Evolutionary conservation across 2,888 invertebrate species (phyloP).

Genomic region (Andrena fulva): DNA sequence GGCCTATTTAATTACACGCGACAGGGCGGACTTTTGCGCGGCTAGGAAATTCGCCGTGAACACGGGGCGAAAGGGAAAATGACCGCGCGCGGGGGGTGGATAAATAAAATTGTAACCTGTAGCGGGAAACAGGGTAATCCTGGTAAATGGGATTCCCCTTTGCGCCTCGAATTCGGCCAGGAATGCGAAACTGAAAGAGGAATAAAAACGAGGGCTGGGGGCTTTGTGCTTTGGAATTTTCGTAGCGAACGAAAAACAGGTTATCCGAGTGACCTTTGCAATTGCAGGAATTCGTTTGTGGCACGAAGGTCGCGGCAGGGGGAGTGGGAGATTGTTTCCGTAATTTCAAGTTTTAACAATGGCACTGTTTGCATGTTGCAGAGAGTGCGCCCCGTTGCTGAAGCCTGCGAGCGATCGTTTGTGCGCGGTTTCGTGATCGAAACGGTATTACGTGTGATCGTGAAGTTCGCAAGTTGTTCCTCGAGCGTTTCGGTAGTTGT

Average conservation of each 20-base stretch:
- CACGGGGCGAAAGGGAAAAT: background rate
- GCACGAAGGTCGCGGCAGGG: too few species aligned
- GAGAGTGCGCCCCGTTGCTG: constrained; percentile 54
- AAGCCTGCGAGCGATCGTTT: constrained; percentile 20
- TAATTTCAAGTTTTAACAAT: too few species aligned
- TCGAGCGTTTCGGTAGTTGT: constrained; percentile 45
- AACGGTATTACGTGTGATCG: constrained; percentile 39
- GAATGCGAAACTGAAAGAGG: background rate
- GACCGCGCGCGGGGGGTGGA: background rate
- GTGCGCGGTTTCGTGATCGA: constrained; percentile 48
- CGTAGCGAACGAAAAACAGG: constrained; percentile 2
- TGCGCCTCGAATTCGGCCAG: background rate
- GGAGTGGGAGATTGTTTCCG: too few species aligned
- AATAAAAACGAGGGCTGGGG: background rate
- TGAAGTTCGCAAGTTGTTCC: constrained; percentile 50
- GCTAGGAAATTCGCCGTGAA: background rate
- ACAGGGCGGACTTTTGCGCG: background rate
- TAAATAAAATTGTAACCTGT: constrained; percentile 8
- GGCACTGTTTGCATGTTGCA: constrained; percentile 36
- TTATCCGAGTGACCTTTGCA: constrained; percentile 26
- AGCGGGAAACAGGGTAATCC: background rate
- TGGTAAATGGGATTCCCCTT: constrained; percentile 5
- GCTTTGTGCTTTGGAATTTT: background rate
- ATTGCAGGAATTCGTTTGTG: background rate
- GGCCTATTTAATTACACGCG: background rate